Percentiles rank a stretch among this genome's conserved stretches.
These are phyloP conservation scores for Tupiocoris notatus DNA, from an alignment of 2,888 invertebrate species.

Conservation along the genomic window DNA sequence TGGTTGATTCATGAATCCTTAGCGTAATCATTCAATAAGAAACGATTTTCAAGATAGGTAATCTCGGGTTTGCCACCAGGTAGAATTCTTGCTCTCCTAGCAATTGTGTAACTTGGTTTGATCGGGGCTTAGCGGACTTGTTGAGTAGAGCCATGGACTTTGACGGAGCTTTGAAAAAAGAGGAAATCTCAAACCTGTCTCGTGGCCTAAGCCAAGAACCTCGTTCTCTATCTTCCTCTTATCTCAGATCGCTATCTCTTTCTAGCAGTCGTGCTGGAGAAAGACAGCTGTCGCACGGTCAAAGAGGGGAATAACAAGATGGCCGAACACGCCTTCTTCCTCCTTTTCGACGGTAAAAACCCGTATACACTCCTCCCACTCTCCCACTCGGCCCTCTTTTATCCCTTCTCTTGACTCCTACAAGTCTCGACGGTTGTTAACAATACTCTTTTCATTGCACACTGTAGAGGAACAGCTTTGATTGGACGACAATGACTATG, in stretches of 20 bases:
- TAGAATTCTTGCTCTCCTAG: background rate
- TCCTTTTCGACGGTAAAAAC: conserved; percentile 10
- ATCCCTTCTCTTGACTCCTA: too few species aligned
- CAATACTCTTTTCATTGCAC: background rate
- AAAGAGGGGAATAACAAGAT: conserved; percentile 9
- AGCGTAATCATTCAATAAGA: too few species aligned
- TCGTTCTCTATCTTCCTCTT: background rate
- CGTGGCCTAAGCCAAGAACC: too few species aligned
- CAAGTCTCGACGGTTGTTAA: background rate
- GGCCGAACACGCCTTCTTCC: conserved; percentile 12
- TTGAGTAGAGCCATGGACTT: too few species aligned
- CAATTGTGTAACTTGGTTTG: background rate
- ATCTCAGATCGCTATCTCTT: background rate
- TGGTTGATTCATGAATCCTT: too few species aligned
- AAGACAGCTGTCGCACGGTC: background rate
- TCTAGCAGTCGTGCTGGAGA: background rate
- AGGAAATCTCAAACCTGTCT: background rate
- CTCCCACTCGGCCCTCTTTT: conserved; percentile 5
- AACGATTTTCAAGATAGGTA: background rate
- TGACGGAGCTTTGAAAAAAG: background rate
- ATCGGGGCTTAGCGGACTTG: too few species aligned
- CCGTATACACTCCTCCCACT: conserved; percentile 25
- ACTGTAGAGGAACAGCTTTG: background rate
- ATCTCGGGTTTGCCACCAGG: background rate
- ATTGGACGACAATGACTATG: background rate